Percentiles rank a stretch among this genome's conserved stretches.
phyloP scores from a whole-genome alignment of 2,797 vertebrate genomes.

The Ateles fusciceps region DNA sequence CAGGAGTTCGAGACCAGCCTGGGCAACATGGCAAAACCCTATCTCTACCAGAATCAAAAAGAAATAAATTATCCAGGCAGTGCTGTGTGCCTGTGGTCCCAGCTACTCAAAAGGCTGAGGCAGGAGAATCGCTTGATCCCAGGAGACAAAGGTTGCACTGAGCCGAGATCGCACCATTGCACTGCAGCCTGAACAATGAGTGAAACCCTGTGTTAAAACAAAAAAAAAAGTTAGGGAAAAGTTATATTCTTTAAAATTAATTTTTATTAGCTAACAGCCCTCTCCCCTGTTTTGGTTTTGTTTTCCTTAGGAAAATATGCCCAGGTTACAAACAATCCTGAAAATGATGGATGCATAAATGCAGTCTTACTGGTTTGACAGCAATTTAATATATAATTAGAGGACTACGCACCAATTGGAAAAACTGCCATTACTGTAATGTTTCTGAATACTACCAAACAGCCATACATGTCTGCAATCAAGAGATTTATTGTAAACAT shows the following conservation, averaged over 20 bases:
- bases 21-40: too few species aligned
- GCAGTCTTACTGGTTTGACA: slow-evolving; percentile 93
- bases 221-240: not conserved
- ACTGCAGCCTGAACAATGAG: too few species aligned
- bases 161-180: too few species aligned
- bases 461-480: not conserved
- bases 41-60: too few species aligned
- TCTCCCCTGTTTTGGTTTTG: not conserved
- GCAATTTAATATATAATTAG: not conserved
- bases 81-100: too few species aligned
- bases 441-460: slow-evolving; percentile 47
- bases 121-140: too few species aligned
- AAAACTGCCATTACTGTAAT: not conserved
- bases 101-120: too few species aligned
- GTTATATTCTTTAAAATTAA: not conserved
- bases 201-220: too few species aligned
- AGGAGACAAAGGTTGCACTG: too few species aligned
- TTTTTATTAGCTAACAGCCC: slow-evolving; percentile 49
- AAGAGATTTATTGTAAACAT: slow-evolving; percentile 46
- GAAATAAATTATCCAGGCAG: too few species aligned
- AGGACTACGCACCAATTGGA: not conserved
- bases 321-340: slow-evolving; percentile 98
- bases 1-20: too few species aligned
- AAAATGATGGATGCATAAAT: slow-evolving; percentile 98
- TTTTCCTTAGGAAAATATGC: slow-evolving; percentile 92